phyloP scores from a whole-genome alignment of 1,140 invertebrate species.

The Ectropis grisescens region DNA sequence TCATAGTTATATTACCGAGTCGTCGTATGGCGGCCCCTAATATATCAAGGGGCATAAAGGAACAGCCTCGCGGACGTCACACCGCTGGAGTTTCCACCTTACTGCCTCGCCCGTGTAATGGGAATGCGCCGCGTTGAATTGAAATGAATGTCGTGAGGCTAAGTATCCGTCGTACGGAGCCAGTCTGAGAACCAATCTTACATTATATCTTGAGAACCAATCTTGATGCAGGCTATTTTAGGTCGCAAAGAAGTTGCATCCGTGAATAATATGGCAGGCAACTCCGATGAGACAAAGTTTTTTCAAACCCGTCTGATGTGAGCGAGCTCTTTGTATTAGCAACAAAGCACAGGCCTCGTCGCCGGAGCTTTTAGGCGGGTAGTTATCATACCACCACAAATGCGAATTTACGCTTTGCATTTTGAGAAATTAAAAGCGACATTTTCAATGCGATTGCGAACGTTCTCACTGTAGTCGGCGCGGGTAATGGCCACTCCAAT shows the following conservation, averaged over 20 bases:
- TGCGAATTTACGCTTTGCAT: slow-evolving; percentile 55
- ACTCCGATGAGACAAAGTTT: slow-evolving; percentile 29
- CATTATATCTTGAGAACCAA: too few relatives aligned
- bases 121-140: slow-evolving; percentile 14
- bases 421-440: slow-evolving; percentile 61
- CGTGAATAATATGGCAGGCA: neutral
- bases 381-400: slow-evolving; percentile 47
- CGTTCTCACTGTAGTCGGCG: slow-evolving; percentile 38
- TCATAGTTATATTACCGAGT: slow-evolving; percentile 42
- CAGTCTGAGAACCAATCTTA: too few relatives aligned
- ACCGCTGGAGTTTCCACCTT: slow-evolving; percentile 9
- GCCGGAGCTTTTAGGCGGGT: slow-evolving; percentile 47
- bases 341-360: slow-evolving; percentile 46
- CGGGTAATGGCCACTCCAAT: slow-evolving; percentile 59
- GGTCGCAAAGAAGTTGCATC: too few relatives aligned
- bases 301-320: slow-evolving; percentile 31
- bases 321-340: slow-evolving; percentile 42
- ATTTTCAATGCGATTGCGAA: slow-evolving; percentile 59
- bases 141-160: slow-evolving; percentile 12
- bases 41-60: slow-evolving; percentile 37
- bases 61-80: slow-evolving; percentile 12
- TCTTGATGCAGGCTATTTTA: too few relatives aligned
- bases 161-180: too few relatives aligned
- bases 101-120: slow-evolving; percentile 2
- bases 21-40: slow-evolving; percentile 29